A percentile compares a stretch with the other conserved stretches of the same genome.
These are phyloP conservation scores for Harpagifer antarcticus DNA, from an alignment of 2,797 vertebrate genomes.

Conservation along the genomic window DNA sequence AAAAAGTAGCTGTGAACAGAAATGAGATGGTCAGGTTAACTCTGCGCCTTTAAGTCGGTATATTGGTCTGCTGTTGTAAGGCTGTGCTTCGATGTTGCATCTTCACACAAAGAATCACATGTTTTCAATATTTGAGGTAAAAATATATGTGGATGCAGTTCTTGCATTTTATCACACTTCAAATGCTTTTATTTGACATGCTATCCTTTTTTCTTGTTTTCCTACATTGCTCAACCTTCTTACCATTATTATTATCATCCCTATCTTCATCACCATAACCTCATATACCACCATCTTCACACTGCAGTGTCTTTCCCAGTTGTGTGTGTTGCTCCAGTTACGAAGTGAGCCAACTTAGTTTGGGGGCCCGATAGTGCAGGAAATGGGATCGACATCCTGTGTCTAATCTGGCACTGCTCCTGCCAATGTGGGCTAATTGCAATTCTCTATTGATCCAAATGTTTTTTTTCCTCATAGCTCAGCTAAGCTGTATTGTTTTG, in stretches of 20 bases:
- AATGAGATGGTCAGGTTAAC: neutral
- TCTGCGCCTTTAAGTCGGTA: neutral
- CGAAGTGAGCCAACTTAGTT: conserved; percentile 74
- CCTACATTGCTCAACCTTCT: neutral
- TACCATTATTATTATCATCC: conserved; percentile 8
- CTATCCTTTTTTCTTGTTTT: neutral
- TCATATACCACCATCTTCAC: conserved; percentile 43
- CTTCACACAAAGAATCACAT: neutral
- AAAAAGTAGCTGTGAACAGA: neutral
- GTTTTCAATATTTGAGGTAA: neutral
- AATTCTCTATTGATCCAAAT: conserved; percentile 85
- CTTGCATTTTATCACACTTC: neutral
- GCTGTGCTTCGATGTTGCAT: no score
- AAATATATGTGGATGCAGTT: neutral
- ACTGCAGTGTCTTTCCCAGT: conserved; percentile 33
- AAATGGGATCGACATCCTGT: conserved; percentile 85
- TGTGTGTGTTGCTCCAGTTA: conserved; percentile 67
- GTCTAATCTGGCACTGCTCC: conserved; percentile 84
- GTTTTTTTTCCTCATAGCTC: conserved; percentile 70
- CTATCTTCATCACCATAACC: conserved; percentile 13
- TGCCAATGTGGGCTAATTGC: conserved; percentile 87
- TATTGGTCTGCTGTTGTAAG: neutral
- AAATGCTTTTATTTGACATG: neutral
- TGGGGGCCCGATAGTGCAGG: conserved; percentile 82
- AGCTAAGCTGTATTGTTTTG: conserved; percentile 80